Evolutionary conservation across 2,113 vertebrate genomes (phyloP).

Genomic region (Dendropsophus ebraccatus): DNA sequence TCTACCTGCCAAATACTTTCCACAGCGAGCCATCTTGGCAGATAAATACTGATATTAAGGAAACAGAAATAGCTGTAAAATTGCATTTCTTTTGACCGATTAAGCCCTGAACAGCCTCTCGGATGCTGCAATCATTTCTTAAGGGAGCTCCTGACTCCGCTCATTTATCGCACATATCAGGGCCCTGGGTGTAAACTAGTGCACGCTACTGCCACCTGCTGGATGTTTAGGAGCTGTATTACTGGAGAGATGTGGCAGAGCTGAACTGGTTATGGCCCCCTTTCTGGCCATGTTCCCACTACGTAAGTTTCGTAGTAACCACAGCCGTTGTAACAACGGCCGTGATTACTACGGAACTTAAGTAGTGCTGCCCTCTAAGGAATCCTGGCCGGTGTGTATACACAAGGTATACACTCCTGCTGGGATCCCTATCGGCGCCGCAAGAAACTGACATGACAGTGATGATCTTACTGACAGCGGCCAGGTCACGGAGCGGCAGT

Average conservation of each 20-base stretch:
- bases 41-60: constrained; percentile 13
- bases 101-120: neutral
- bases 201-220: constrained; percentile 7
- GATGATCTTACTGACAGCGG: too few species aligned
- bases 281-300: too few species aligned
- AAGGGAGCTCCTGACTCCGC: neutral
- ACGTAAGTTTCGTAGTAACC: too few species aligned
- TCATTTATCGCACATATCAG: neutral
- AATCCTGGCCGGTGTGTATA: too few species aligned
- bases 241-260: neutral
- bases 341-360: too few species aligned
- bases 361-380: too few species aligned
- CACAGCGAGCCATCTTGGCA: neutral
- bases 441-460: too few species aligned
- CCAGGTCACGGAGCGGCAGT: too few species aligned
- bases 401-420: too few species aligned
- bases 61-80: constrained; percentile 16
- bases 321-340: too few species aligned
- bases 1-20: neutral
- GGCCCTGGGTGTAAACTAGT: neutral
- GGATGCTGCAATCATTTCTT: constrained; percentile 20
- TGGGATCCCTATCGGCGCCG: too few species aligned
- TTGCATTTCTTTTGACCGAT: constrained; percentile 14
- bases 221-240: neutral
- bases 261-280: neutral